A percentile compares a stretch with the other conserved stretches of the same genome.
phyloP scores from a whole-genome alignment of 1,140 invertebrate species.

The Pomacea maculata region DNA sequence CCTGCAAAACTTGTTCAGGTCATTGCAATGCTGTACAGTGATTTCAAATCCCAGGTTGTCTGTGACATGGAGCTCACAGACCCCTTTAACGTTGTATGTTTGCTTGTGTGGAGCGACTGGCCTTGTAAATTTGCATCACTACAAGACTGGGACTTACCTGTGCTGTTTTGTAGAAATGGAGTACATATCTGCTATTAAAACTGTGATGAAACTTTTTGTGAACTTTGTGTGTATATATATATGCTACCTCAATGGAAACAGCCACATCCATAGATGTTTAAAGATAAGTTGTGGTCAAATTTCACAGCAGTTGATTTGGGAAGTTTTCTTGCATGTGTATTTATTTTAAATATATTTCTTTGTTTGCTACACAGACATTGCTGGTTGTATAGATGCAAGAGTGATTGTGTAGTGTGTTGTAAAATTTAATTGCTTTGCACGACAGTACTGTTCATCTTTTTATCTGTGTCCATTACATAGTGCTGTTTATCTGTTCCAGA shows the following conservation, averaged over 20 bases:
- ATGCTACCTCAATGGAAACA: no score
- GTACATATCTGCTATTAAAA: background rate
- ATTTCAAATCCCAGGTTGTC: no score
- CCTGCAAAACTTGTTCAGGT: no score
- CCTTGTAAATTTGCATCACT: background rate
- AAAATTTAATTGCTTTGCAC: no score
- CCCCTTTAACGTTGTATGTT: background rate
- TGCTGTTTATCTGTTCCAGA: slow-evolving; percentile 15
- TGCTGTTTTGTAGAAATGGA: background rate
- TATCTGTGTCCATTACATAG: no score
- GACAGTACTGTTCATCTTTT: no score
- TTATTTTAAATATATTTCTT: background rate
- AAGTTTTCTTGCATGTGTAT: background rate
- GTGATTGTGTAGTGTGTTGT: no score
- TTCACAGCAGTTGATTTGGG: background rate
- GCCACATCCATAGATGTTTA: background rate
- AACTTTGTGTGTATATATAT: background rate
- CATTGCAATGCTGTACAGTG: no score
- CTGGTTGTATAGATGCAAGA: no score
- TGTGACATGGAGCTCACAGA: no score
- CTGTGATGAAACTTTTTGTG: background rate
- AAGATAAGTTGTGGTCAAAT: background rate
- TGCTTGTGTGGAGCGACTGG: background rate
- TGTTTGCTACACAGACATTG: no score
- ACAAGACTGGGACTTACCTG: background rate